phyloP scores from a whole-genome alignment of 2,113 vertebrate species.

The Gobiocypris rarus region DNA sequence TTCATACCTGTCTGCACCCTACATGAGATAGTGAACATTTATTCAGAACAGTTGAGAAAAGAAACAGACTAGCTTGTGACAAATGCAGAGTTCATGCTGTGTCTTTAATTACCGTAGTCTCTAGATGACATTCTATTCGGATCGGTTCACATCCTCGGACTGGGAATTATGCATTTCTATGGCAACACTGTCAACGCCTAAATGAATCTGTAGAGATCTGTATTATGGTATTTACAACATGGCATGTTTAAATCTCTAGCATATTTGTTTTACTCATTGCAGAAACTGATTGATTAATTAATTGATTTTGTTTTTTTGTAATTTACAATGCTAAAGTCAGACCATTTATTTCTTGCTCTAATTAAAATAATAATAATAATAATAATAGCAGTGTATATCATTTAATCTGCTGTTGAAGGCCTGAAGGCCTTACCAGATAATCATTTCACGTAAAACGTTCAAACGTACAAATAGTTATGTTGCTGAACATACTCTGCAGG shows the following conservation, averaged over 20 bases:
- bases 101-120: too few relatives aligned
- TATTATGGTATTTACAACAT: too few relatives aligned
- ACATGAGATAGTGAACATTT: neutral
- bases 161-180: too few relatives aligned
- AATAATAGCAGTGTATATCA: neutral
- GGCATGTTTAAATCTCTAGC: neutral
- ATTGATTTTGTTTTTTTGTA: neutral
- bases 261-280: neutral
- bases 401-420: neutral
- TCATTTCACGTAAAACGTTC: neutral
- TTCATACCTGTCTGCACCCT: too few relatives aligned
- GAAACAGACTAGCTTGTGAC: too few relatives aligned
- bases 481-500: neutral
- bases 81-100: too few relatives aligned
- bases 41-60: neutral
- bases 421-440: neutral
- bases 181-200: too few relatives aligned
- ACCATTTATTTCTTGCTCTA: neutral
- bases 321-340: neutral
- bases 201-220: too few relatives aligned
- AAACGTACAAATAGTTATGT: neutral
- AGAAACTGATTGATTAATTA: neutral
- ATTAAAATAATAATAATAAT: too few relatives aligned
- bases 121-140: too few relatives aligned
- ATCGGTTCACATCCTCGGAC: too few relatives aligned